These are phyloP conservation scores for Rhadinocentrus ornatus DNA, from an alignment of 2,797 vertebrate genomes.

Conservation along the genomic window DNA sequence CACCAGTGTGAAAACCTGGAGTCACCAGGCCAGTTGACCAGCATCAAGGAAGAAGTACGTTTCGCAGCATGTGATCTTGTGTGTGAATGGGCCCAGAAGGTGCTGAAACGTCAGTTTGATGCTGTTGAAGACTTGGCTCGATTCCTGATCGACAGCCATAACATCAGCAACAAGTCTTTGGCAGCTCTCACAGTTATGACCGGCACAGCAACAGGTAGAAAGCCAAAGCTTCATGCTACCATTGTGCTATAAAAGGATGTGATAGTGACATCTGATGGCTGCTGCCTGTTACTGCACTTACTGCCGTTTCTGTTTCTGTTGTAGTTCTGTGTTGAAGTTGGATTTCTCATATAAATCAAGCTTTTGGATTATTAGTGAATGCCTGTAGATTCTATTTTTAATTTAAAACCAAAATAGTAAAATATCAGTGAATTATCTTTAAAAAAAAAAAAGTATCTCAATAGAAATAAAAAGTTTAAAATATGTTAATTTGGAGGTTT, in stretches of 20 bases:
- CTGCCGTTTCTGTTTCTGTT: not conserved
- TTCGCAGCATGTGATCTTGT: conserved; percentile 95
- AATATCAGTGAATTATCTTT: not conserved
- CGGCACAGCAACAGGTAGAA: conserved; percentile 90
- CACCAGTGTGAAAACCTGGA: conserved; percentile 90
- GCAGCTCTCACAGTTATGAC: conserved; percentile 96
- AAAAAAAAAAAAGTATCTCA: not conserved
- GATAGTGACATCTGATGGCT: conserved; percentile 71
- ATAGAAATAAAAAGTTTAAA: no score
- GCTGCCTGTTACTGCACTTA: conserved; percentile 16
- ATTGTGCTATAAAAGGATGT: not conserved
- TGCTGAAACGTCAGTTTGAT: conserved; percentile 97
- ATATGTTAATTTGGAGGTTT: not conserved
- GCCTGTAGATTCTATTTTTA: not conserved
- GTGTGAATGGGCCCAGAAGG: conserved; percentile 99
- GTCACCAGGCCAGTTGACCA: conserved; percentile 87
- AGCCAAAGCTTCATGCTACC: not conserved
- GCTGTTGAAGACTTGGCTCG: conserved; percentile 94
- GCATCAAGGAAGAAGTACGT: conserved; percentile 92
- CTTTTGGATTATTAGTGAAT: not conserved
- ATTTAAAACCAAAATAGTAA: not conserved
- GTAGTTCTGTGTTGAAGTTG: not conserved
- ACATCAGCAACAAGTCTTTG: conserved; percentile 96
- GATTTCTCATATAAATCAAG: not conserved
- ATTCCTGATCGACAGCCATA: conserved; percentile 98